phyloP scores from a whole-genome alignment of 2,888 invertebrate genomes.

The Cephus pulcher region DNA sequence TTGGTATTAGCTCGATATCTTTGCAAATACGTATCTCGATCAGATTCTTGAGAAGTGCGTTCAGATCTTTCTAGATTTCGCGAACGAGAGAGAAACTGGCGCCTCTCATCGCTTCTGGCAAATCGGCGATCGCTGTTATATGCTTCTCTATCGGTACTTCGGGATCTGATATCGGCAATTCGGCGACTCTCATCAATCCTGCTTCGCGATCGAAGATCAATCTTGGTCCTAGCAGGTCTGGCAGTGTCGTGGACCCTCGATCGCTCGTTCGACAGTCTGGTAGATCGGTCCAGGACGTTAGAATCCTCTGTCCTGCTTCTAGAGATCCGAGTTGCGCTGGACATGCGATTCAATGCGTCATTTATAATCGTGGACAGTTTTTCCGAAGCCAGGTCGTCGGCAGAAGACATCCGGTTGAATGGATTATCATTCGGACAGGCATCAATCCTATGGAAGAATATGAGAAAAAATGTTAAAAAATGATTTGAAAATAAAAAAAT shows the following conservation, averaged over 20 bases:
- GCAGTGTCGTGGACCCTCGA: not conserved
- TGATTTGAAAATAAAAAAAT: not conserved
- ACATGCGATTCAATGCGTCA: not conserved
- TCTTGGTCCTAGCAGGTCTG: not conserved
- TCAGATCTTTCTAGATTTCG: not conserved
- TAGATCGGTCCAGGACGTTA: not conserved
- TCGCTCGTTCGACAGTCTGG: not conserved
- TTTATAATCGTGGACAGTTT: not conserved
- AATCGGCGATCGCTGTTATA: not conserved
- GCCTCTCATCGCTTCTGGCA: not conserved
- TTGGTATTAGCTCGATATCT: not conserved
- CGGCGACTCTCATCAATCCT: not conserved
- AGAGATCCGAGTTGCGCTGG: not conserved
- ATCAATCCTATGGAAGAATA: slow-evolving; percentile 44
- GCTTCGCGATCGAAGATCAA: not conserved
- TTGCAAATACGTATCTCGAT: not conserved
- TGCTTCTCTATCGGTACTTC: not conserved
- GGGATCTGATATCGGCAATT: not conserved
- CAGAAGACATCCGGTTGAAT: slow-evolving; percentile 28
- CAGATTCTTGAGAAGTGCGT: not conserved
- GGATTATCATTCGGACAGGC: slow-evolving; percentile 52
- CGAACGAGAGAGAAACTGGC: not conserved
- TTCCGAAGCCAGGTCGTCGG: slow-evolving; percentile 14
- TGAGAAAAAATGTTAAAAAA: slow-evolving; percentile 4
- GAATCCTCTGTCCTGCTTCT: not conserved